Evolutionary conservation across 2,797 vertebrate genomes (phyloP), one percentile per base, ranked within the genome.

Genomic region (Varecia variegata): DNA sequence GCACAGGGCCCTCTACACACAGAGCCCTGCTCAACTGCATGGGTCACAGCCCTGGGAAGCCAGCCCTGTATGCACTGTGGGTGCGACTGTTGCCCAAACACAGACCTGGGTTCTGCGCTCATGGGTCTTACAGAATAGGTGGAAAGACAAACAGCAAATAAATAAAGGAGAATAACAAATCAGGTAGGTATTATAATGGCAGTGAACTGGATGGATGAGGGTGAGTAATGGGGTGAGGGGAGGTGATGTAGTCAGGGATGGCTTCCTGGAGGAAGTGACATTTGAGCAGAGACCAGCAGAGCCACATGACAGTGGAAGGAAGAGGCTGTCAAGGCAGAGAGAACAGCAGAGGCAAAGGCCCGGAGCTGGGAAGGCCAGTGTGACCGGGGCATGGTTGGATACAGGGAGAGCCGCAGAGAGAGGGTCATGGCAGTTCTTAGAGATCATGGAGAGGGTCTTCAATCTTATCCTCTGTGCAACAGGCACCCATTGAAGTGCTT

Each of bases 201-300:
- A 86, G 65, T 27, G 38, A 56, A 52, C 32, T 52, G 14, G 38
- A 30, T 52, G 14, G 38, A 30, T 38, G 81, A 90, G 54, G 54
- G 43, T 30, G 76, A 90, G 71, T 32, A 84, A 50, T 43, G 23
- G 43, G 65, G 21, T 62, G 13, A 35, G 30, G 52, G 43, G 62
- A 38, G 23, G 54, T 86, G 32, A 73, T 40, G 17, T 18, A 56
- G 32, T 91, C 52, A 43, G 30, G 30, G 90, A 88, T 62, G 52
- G 27, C 90, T 83, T 81, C 65, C 58, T 93, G 52, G 71, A 84
- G 73, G 50, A 86, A 35, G 54, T 45, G 73, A 43, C n/a, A 9
- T 40, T 17, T 74, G 65, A 74, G 17, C 40, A n/a, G 71, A 79
- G 27, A 54, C 14, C 32, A 68, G 62, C 35, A 65, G 80, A 84